Evolutionary conservation across 2,888 invertebrate genomes (phyloP).

Genomic region (Ophion ellenae): DNA sequence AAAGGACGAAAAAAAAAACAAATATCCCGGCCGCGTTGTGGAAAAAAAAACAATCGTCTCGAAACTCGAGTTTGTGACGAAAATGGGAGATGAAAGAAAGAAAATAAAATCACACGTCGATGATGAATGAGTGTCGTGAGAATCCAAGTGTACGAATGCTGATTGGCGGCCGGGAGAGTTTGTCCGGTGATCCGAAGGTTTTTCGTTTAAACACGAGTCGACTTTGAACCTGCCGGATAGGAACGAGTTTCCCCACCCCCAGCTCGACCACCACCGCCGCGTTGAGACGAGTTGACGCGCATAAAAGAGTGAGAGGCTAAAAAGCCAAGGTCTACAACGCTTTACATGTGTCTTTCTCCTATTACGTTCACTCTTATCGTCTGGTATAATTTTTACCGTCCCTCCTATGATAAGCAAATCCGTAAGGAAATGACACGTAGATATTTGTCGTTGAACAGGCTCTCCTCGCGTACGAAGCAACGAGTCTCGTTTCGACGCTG

Average conservation of each 20-base stretch:
- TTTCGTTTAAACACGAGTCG: constrained; percentile 49
- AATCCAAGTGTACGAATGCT: constrained; percentile 6
- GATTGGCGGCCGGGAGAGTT: constrained; percentile 44
- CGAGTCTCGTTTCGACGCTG: too few species aligned
- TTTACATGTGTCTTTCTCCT: not conserved
- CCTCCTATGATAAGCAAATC: not conserved
- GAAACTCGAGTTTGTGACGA: not conserved
- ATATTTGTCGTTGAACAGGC: too few species aligned
- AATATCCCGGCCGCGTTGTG: not conserved
- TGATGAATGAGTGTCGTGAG: not conserved
- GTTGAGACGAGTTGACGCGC: not conserved
- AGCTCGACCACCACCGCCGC: not conserved
- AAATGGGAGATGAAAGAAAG: constrained; percentile 2
- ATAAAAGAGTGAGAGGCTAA: constrained; percentile 9
- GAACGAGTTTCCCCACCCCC: constrained; percentile 54
- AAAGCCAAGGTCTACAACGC: constrained; percentile 3
- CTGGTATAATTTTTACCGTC: not conserved
- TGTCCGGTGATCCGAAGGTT: constrained; percentile 50
- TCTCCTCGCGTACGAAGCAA: too few species aligned
- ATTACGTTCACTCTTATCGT: not conserved
- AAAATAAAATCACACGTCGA: not conserved
- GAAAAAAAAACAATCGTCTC: not conserved
- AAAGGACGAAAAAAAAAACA: not conserved
- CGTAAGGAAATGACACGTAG: too few species aligned
- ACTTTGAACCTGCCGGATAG: constrained; percentile 52